A percentile compares a stretch with the other conserved stretches of the same genome.
These are phyloP conservation scores for Phaonia tiefii DNA, from an alignment of 2,888 invertebrate genomes.

Conservation along the genomic window DNA sequence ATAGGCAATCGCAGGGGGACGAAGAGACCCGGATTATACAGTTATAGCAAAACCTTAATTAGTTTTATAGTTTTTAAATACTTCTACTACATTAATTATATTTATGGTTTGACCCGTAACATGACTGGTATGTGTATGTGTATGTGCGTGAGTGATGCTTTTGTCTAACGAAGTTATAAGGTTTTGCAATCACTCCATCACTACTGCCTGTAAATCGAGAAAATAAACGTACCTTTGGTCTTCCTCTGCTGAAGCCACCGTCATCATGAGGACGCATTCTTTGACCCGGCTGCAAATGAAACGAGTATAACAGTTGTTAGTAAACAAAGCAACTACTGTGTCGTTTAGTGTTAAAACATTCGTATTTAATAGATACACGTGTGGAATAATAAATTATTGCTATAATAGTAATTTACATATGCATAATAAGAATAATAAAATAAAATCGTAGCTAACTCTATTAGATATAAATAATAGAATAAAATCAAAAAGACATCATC, in stretches of 20 bases:
- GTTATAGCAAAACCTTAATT: slow-evolving; percentile 52
- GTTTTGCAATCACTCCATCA: not conserved
- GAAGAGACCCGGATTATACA: not conserved
- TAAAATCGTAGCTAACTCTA: not conserved
- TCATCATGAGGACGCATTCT: slow-evolving; percentile 79
- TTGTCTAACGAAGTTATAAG: not conserved
- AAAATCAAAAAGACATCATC: not conserved
- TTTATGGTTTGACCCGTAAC: too few species aligned
- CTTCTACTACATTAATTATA: slow-evolving; percentile 51
- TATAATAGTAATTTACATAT: slow-evolving; percentile 5
- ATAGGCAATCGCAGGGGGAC: not conserved
- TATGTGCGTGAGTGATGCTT: not conserved
- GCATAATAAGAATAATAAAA: not conserved
- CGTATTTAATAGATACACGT: not conserved
- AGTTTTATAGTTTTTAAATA: slow-evolving; percentile 55
- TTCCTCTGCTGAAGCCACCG: slow-evolving; percentile 78
- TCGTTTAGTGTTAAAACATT: not conserved
- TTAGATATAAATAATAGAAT: not conserved
- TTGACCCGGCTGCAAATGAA: slow-evolving; percentile 76
- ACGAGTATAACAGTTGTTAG: slow-evolving; percentile 13
- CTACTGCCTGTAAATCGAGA: not conserved
- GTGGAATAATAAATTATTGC: not conserved
- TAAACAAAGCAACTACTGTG: not conserved
- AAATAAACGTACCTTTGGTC: slow-evolving; percentile 76
- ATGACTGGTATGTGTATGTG: not conserved